Base-by-base conservation (phyloP, 2,797 vertebrate species). In the Phrynocephalus vlangalii region DNA sequence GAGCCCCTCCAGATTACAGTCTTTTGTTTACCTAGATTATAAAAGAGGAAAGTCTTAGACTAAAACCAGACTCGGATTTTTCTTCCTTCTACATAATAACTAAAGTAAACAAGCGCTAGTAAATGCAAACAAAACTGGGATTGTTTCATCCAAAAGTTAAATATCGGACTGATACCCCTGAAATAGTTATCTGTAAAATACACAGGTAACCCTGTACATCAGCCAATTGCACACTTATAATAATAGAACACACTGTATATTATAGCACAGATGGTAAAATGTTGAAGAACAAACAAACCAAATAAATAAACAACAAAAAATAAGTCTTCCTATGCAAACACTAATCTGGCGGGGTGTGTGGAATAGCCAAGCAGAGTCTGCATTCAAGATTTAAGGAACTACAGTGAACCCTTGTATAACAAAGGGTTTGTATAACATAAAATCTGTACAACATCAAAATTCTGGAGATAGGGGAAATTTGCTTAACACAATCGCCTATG, bases 91-190 rank as follows among this genome's bases (percentile, higher is more conserved):
- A 83, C 63, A 82, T 86, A 81, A 84, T 80, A 8, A 88, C 52
- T 78, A 84, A 89, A 76, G 72, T 68, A 90, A 94, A 87, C 90
- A 90, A 83, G 50, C 88, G 83, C 30, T 26, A 33, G 85, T 71
- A 91, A 92, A 91, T 0, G 20, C 15, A 87, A 93, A 92, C 67
- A 90, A 80, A 94, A 86, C 87, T 86, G 89, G 87, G 88, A 91
- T 72, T 44, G 48, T 89, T 85, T 92, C 90, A 91, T 66, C 82
- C 75, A 90, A 79, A 86, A 83, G 60, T 87, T 83, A 90, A 81
- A 84, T 76, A 26, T 63, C 60, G 0, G 77, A 79, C 86, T 89
- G 30, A 80, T 80, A 63, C 92, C 92, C 73, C 83, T 82, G 79
- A 86, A 28, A 50, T 0, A 86, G 56, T 68, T 86, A 93, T 81